Base-by-base conservation (phyloP, 2,113 vertebrate species). In the Mastomys coucha region DNA sequence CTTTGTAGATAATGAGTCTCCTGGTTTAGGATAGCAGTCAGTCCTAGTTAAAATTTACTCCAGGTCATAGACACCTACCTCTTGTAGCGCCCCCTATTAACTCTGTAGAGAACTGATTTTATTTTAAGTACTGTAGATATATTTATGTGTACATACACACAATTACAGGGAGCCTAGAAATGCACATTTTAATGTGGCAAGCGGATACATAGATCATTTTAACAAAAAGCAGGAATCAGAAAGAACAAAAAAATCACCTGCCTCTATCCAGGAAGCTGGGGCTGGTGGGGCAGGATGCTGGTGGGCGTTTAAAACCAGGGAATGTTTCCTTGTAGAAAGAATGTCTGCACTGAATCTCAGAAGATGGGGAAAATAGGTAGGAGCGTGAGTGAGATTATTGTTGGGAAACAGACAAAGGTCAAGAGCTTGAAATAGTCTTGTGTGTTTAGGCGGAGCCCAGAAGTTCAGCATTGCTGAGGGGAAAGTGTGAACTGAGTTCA, bases 281-380 rank as follows among this genome's bases (percentile, higher is more conserved):
- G 60, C 60, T 91, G 19, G 11, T 76, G 39, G 45, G 36, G 28
- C 20, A 58, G 60, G 49, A 76, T 84, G 36, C 42, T 10, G 73
- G 26, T 82, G 65, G 17, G 56, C 14, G 5, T 45, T 24, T 3
- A 22, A 33, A 93, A 69, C 3, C 60, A 89, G 80, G 75, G 13
- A 28, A 77, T 19, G n/a, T 53, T 89, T 86, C 84, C 65, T 77
- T 39, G 5, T 58, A 58, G 53, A 67, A 87, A 63, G 45, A 92
- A 94, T 73, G 56, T 75, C 70, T 58, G 45, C 67, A 49, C 51
- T 86, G 92, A 70, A 60, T 95, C 93, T 93, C 80, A 89, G 95
- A 96, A n/a, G n/a, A 92, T 91, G 65, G 82, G 67, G 45, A 72
- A 91, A 86, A n/a, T 22, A 88, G 60, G 45, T 63, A 78, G 60